Evolutionary conservation across 1,140 invertebrate genomes (phyloP), one percentile per base, ranked within the genome.

Genomic region (Bradysia coprophila): DNA sequence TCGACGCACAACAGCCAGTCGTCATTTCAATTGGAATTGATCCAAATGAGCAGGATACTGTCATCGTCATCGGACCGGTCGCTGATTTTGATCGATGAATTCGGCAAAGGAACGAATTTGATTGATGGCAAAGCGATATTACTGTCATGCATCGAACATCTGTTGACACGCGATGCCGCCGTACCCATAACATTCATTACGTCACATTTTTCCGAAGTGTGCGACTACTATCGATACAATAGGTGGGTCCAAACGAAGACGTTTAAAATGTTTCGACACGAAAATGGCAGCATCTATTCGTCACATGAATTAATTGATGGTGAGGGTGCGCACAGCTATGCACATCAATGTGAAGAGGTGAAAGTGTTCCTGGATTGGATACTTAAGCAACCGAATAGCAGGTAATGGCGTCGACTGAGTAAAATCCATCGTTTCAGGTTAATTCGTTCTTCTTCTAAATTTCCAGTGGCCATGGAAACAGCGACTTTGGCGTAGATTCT

Each of bases 21-120:
- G 21, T 70, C 78, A n/a, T 90, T 88, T 59, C 69, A 81, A 60
- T 68, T 76, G 24, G 81, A 87, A 56, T 52, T 87, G 10, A 71
- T 71, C 50, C 48, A 82, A 78, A 71, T 84, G 55, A 69, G 75
- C 6, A 59, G 66, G 18, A 69, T 76, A n/a, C 47, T 82, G 11
- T 59, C 65, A 22, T 65, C 60, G 45, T 70, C 74, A 2, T 74
- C 71, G 2, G 46, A 58, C 1, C 61, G 63, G 38, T 81, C 81
- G 1, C 51, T 91, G 4, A 66, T 89, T 2, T 64, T 88, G 23
- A 66, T 89, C 42, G 86, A 91, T 59, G 86, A 89, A 60, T 86
- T 89, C 65, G 86, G 85, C 0, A 78, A 78, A 62, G 80, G 81
- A 42, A 90, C 86, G 19, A 64, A 73, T 21, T 72, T 75, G 48